A percentile compares a stretch with the other conserved stretches of the same genome.
These are phyloP conservation scores for Baryphthengus martii DNA, from an alignment of 2,113 vertebrate genomes.

Conservation along the genomic window DNA sequence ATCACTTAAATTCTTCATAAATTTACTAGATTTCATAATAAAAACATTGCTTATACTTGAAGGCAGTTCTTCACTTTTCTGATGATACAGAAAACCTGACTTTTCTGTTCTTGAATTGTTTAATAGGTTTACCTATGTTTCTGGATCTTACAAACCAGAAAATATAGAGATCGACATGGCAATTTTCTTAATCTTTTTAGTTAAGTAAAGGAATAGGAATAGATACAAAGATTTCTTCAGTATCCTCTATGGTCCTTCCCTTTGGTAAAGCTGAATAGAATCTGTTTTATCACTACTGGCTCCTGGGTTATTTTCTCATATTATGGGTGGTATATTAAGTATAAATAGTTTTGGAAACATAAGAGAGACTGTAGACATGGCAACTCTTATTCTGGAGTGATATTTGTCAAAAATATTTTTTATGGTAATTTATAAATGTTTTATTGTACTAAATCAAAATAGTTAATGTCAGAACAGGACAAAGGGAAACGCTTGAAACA, in stretches of 20 bases:
- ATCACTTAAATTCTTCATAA: not conserved
- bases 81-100: not conserved
- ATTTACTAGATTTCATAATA: not conserved
- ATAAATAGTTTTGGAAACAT: not conserved
- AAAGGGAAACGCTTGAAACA: constrained; percentile 20
- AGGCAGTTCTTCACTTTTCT: not conserved
- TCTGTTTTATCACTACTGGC: not conserved
- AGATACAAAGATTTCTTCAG: not conserved
- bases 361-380: not conserved
- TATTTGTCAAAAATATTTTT: not conserved
- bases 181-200: not conserved
- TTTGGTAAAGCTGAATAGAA: not conserved
- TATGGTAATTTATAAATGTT: not conserved
- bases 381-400: not conserved
- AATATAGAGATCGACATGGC: not conserved
- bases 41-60: not conserved
- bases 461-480: constrained; percentile 1
- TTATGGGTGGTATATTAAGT: not conserved
- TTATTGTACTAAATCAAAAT: not conserved
- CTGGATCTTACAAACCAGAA: not conserved
- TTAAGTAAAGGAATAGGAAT: not conserved
- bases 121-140: not conserved
- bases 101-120: not conserved
- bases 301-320: not conserved
- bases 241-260: not conserved